Conservation (phyloP, 2,113 vertebrate genomes). For the Prunella himalayana region DNA sequence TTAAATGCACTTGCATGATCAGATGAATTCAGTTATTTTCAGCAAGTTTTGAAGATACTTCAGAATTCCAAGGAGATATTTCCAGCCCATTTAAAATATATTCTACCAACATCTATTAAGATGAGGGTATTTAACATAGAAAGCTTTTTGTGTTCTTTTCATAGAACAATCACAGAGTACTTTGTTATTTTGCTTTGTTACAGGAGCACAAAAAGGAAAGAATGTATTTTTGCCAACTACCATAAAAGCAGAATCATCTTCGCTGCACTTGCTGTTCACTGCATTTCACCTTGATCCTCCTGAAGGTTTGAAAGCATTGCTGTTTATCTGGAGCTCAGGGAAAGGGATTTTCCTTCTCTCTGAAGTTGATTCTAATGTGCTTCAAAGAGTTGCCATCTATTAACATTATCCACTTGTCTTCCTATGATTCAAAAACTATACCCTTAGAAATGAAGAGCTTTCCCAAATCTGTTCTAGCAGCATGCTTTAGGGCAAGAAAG, state of each 20-base stretch:
- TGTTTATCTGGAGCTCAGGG: slow-evolving; percentile 40
- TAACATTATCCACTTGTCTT: slow-evolving; percentile 17
- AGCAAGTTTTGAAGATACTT: not conserved
- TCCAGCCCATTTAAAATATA: not conserved
- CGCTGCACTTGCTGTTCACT: not conserved
- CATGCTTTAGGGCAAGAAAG: not conserved
- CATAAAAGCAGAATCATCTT: slow-evolving; percentile 35
- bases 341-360: slow-evolving; percentile 48
- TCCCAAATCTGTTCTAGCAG: not conserved
- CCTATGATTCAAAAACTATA: not conserved
- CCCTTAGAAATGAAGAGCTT: not conserved
- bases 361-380: slow-evolving; percentile 2
- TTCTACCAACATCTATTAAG: not conserved
- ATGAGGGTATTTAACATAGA: not conserved
- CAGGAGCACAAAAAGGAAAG: not conserved
- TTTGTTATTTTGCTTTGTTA: slow-evolving; percentile 26
- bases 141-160: not conserved
- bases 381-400: slow-evolving; percentile 24
- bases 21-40: not conserved
- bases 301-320: slow-evolving; percentile 33
- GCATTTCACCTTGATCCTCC: slow-evolving; percentile 49
- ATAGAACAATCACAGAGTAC: not conserved
- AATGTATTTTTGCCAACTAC: slow-evolving; percentile 1
- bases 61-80: not conserved
- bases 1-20: not conserved